A percentile compares a stretch with the other conserved stretches of the same genome.
Conservation (phyloP, 2,888 invertebrate species). For the Lobophora halterata region DNA sequence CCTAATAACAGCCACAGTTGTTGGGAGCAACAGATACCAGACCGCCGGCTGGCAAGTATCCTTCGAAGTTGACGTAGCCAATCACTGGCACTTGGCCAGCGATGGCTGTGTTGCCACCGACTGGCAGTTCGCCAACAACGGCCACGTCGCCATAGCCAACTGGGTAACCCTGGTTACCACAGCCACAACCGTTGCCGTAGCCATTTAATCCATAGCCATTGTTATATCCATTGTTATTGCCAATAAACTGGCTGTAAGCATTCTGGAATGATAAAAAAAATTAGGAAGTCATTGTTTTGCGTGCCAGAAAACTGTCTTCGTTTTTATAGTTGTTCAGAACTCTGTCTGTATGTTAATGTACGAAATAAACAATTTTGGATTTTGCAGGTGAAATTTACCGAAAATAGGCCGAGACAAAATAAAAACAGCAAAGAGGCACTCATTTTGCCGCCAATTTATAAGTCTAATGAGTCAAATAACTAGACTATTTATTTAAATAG, state of each 20-base stretch:
- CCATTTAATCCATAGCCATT: constrained; percentile 9
- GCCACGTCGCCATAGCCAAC: constrained; percentile 54
- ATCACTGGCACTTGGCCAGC: constrained; percentile 64
- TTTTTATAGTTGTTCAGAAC: neutral
- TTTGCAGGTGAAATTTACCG: constrained; percentile 15
- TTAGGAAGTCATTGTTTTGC: neutral
- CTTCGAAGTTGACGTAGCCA: constrained; percentile 68
- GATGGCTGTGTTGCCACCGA: constrained; percentile 54
- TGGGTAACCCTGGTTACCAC: constrained; percentile 17
- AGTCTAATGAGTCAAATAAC: constrained; percentile 6
- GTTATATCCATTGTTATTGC: constrained; percentile 19
- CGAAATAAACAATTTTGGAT: neutral
- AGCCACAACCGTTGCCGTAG: constrained; percentile 6
- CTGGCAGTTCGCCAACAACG: constrained; percentile 57
- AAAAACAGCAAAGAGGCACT: constrained; percentile 9
- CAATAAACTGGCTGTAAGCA: constrained; percentile 30
- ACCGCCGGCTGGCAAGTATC: constrained; percentile 61
- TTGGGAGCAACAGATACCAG: constrained; percentile 57
- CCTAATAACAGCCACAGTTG: constrained; percentile 38
- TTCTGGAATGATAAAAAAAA: constrained; percentile 30
- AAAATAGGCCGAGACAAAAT: constrained; percentile 17
- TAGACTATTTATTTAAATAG: constrained; percentile 14
- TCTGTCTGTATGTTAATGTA: neutral
- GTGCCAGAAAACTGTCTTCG: too few species aligned
- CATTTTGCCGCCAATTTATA: constrained; percentile 19